Percentiles rank a stretch among this genome's conserved stretches.
Conservation (phyloP, 2,797 vertebrate species). For the Girardinus metallicus region DNA sequence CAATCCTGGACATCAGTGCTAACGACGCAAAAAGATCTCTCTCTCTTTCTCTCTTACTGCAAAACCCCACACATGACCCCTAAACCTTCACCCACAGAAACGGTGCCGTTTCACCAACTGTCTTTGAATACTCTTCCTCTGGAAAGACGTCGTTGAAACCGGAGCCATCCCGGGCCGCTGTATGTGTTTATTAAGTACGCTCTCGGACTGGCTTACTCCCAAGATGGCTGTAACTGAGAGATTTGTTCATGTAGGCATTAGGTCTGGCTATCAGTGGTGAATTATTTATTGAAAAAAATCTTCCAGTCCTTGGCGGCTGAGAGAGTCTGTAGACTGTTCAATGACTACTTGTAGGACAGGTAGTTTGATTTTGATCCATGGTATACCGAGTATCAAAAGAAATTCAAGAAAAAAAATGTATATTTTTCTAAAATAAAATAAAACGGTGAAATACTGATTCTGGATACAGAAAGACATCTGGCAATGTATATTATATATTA, state of each 20-base stretch:
- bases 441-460: background rate
- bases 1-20: constrained; percentile 35
- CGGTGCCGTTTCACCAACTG: constrained; percentile 71
- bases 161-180: constrained; percentile 65
- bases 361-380: constrained; percentile 32
- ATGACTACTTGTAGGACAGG: constrained; percentile 39
- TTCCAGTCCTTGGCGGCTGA: constrained; percentile 65
- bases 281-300: constrained; percentile 82
- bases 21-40: constrained; percentile 36
- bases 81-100: constrained; percentile 64
- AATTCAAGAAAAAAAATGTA: background rate
- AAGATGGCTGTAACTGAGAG: constrained; percentile 79
- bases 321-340: constrained; percentile 59
- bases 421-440: background rate
- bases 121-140: constrained; percentile 68
- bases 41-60: constrained; percentile 29
- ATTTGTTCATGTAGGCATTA: constrained; percentile 80
- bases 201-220: constrained; percentile 76
- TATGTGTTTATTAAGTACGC: constrained; percentile 82
- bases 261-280: constrained; percentile 76
- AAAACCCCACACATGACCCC: constrained; percentile 70
- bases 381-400: background rate
- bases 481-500: background rate
- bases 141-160: constrained; percentile 74
- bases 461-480: background rate